phyloP scores from a whole-genome alignment of 2,113 vertebrate genomes.

The Nanorana parkeri region DNA sequence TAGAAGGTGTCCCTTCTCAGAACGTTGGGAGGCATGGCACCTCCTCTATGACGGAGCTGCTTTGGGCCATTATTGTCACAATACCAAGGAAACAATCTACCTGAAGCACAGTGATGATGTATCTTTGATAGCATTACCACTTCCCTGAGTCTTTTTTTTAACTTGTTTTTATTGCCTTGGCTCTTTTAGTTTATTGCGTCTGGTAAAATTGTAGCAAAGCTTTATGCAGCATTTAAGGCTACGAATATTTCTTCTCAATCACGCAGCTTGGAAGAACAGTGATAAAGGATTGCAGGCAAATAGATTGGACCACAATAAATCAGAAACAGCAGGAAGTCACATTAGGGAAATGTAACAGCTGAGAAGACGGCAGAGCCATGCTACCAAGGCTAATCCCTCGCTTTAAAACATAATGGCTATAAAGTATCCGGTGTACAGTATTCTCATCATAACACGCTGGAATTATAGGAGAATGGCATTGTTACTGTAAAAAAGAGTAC shows the following conservation, averaged over 20 bases:
- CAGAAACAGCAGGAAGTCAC: conserved; percentile 17
- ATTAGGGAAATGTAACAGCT: conserved; percentile 28
- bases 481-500: too few species aligned
- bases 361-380: neutral
- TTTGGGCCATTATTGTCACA: too few species aligned
- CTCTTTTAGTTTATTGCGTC: neutral
- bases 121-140: too few species aligned
- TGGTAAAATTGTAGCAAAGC: neutral
- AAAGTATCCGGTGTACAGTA: neutral
- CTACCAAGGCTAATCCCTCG: neutral
- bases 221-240: neutral
- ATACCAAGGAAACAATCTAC: too few species aligned
- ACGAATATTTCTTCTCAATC: conserved; percentile 4
- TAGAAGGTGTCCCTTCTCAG: too few species aligned
- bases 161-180: neutral
- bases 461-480: too few species aligned
- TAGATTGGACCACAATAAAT: conserved; percentile 13
- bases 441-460: too few species aligned
- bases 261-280: neutral
- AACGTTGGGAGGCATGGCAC: too few species aligned
- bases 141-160: too few species aligned
- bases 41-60: too few species aligned
- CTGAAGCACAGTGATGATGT: too few species aligned
- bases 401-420: neutral
- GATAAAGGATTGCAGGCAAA: conserved; percentile 18